These are phyloP conservation scores for Ctenopoma multispine DNA, from an alignment of 2,797 vertebrate genomes.

Conservation along the genomic window DNA sequence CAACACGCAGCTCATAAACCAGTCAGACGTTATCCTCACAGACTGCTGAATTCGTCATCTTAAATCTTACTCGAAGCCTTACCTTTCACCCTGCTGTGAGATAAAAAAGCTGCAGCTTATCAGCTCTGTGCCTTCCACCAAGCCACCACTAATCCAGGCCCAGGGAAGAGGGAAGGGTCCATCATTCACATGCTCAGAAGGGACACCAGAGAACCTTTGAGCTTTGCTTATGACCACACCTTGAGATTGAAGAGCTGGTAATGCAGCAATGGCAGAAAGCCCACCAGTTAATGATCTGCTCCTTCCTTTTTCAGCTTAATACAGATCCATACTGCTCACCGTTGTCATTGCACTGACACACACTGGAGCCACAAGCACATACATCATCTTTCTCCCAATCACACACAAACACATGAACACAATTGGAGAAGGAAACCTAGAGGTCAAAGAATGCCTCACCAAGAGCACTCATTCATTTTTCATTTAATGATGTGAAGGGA, in stretches of 20 bases:
- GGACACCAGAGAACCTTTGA: slow-evolving; percentile 61
- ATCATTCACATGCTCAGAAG: slow-evolving; percentile 56
- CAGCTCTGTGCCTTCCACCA: slow-evolving; percentile 32
- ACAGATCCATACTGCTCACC: slow-evolving; percentile 38
- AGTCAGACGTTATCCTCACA: slow-evolving; percentile 55
- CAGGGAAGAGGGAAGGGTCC: slow-evolving; percentile 30
- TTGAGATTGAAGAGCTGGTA: slow-evolving; percentile 68
- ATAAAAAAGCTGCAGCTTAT: slow-evolving; percentile 58
- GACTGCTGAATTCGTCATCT: slow-evolving; percentile 59
- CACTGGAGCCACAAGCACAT: neutral
- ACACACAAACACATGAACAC: slow-evolving; percentile 16
- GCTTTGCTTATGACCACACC: slow-evolving; percentile 72
- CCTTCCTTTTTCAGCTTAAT: slow-evolving; percentile 55
- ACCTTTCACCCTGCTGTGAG: slow-evolving; percentile 57
- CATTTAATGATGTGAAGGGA: slow-evolving; percentile 69
- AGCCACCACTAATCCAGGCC: slow-evolving; percentile 44
- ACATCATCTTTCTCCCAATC: neutral
- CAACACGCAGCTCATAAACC: slow-evolving; percentile 53
- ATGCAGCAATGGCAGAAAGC: slow-evolving; percentile 71
- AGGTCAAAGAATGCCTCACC: slow-evolving; percentile 70
- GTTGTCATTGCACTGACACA: slow-evolving; percentile 29
- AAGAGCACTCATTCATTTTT: slow-evolving; percentile 74
- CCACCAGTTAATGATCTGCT: slow-evolving; percentile 71
- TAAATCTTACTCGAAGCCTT: slow-evolving; percentile 56
- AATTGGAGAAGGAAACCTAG: slow-evolving; percentile 52